Base-by-base conservation (phyloP, 2,113 vertebrate genomes). In the Tichodroma muraria region DNA sequence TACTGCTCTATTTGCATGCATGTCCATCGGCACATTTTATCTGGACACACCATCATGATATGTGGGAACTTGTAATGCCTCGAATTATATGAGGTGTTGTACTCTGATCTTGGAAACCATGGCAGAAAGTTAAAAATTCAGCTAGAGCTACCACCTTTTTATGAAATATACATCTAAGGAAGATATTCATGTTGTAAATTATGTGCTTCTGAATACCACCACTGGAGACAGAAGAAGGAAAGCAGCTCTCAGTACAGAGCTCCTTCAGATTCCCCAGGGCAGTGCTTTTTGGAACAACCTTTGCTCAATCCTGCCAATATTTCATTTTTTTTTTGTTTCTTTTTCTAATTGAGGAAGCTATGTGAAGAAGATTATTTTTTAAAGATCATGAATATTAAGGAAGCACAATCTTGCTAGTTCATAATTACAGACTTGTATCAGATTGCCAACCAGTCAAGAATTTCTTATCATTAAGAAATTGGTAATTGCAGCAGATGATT, bases 391-490 rank as follows among this genome's bases (percentile, higher is more conserved):
- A 77, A 68, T 23, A n/a, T 42, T 73, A 94, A 85, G 66, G 60
- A 94, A 94, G 50, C 15, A 83, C 38, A 71, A 60, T 71, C 64
- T 84, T 88, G 37, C 35, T 71, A 69, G 49, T 53, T 85, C 52
- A 63, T 85, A 88, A 88, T 73, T 88, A 93, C 11, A 61, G 47
- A 15, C 8, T 3, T 59, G 56, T 70, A 93, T 95, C 87, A 92
- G 70, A 84, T 37, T 93, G 73, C 80, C 80, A 89, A 38, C 89
- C 80, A 83, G 52, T 42, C 68, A 93, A 75, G 72, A 60, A 71
- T 71, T 90, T 84, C 44, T 88, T 64, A 52, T 94, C 81, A 75
- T 68, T 53, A 95, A 93, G 85, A 86, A 94, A 93, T 22, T 5
- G 1, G 52, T 95, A 95, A 95, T 49, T 91, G 85, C 44, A 83